Evolutionary conservation across 2,888 invertebrate species (phyloP), one percentile per base, ranked within the genome.

Genomic region (Punctoribates punctum): DNA sequence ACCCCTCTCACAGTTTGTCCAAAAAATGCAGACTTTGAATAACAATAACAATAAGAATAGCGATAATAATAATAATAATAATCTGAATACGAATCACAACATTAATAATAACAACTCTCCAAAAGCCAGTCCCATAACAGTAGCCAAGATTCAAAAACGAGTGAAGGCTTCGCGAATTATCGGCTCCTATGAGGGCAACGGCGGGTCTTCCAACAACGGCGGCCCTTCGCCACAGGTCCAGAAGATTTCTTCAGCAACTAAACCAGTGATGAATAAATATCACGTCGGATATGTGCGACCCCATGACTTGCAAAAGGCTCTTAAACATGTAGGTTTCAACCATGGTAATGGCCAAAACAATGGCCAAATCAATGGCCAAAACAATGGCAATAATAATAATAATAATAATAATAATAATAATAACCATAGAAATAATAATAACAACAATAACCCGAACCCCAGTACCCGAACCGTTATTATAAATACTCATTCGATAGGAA

Each of bases 161-260:
- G 15, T 70, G 11, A 70, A 70, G 20, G 2, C 34, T 11, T 1
- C 2, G 1, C 15, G 67, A 67, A 70, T 17, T 65, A 46, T 70
- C 70, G 70, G 70, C 34, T 70, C 70, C 3, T 70, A 70, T 42
- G 70, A 70, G 46, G 70, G 70, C 2, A 70, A 70, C 20, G 70
- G 42, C 4, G 70, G 62, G 4, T 34, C 38, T 5, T 15, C 38
- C 29, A 15, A 23, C 2, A 34, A 23, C 3, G 23, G 67, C 9
- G 29, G 42, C 13, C 11, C 4, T 23, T 6, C 5, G 1, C 5
- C 67, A 67, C 13, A n/a, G 4, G 8, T 20, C 8, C 20, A n/a
- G n/a, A 54, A 54, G 8, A 15, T 25, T 27, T 25, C 25, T 8
- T 27, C 62, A 13, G 3, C 62, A 1, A 15, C 62, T 27, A 25